Conservation (phyloP, 2,797 vertebrate species). For the Hydrocynus forskahlii region DNA sequence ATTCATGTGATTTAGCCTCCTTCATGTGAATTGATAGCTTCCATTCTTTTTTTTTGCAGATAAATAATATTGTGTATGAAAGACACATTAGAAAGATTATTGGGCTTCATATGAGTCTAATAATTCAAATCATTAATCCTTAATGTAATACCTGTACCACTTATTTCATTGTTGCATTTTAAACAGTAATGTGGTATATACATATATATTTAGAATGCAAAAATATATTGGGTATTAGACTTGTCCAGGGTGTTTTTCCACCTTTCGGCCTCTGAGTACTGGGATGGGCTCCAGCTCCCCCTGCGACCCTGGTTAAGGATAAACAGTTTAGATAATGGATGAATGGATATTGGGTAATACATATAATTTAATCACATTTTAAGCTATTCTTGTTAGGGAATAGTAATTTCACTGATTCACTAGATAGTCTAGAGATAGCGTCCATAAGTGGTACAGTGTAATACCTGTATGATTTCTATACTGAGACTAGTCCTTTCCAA, state of each 20-base stretch:
- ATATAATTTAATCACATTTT: not conserved
- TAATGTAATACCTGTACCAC: not conserved
- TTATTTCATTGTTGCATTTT: not conserved
- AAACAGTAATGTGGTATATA: not conserved
- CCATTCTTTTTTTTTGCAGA: not conserved
- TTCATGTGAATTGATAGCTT: conserved; percentile 2
- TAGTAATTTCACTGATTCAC: not conserved
- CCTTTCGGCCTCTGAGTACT: no score
- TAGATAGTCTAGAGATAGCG: not conserved
- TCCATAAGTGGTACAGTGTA: not conserved
- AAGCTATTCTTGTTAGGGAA: not conserved
- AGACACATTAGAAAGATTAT: not conserved
- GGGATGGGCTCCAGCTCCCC: no score
- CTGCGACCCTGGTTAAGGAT: no score
- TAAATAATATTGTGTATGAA: not conserved
- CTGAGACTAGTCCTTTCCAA: not conserved
- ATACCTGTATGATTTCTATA: not conserved
- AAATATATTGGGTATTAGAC: not conserved
- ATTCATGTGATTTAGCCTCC: not conserved
- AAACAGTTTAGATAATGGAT: no score
- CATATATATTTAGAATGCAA: not conserved
- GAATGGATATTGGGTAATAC: no score
- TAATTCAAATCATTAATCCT: not conserved
- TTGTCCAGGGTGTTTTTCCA: no score
- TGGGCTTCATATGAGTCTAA: not conserved